phyloP scores from a whole-genome alignment of 1,140 invertebrate species.

The Neomicropteryx cornuta region DNA sequence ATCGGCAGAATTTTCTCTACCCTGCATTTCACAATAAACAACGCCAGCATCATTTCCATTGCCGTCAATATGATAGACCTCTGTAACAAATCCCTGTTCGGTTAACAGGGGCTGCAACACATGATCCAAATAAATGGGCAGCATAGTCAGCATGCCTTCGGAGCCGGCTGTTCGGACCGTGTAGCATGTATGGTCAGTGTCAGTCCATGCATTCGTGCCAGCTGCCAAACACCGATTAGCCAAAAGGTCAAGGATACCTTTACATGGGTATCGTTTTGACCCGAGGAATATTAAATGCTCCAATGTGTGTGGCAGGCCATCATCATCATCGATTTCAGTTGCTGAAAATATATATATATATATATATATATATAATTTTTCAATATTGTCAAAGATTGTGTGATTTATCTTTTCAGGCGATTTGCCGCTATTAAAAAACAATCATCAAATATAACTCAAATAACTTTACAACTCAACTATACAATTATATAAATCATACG shows the following conservation, averaged over 20 bases:
- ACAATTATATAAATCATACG: slow-evolving; percentile 4
- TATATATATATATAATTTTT: not conserved
- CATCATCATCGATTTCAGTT: slow-evolving; percentile 84
- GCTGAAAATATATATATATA: slow-evolving; percentile 40
- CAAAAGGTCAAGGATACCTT: slow-evolving; percentile 77
- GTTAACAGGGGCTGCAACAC: slow-evolving; percentile 75
- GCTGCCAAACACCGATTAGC: slow-evolving; percentile 83
- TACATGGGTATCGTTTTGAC: slow-evolving; percentile 81
- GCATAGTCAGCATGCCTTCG: slow-evolving; percentile 75
- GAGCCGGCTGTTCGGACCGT: slow-evolving; percentile 79
- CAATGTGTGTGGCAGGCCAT: slow-evolving; percentile 85
- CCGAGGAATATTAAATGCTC: slow-evolving; percentile 90
- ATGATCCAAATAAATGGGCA: slow-evolving; percentile 87
- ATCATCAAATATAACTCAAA: no score
- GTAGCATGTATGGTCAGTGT: slow-evolving; percentile 81
- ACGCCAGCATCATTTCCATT: slow-evolving; percentile 84
- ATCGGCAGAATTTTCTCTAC: slow-evolving; percentile 70
- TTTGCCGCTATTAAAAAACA: no score
- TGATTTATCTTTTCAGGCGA: no score
- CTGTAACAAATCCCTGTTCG: slow-evolving; percentile 71
- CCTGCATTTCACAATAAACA: slow-evolving; percentile 92
- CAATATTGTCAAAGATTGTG: no score
- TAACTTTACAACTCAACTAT: not conserved
- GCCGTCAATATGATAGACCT: slow-evolving; percentile 85
- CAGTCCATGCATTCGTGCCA: slow-evolving; percentile 81